Percentiles rank a stretch among this genome's conserved stretches.
Evolutionary conservation across 2,888 invertebrate species (phyloP).

Genomic region (Zhuqinia jingwanae): DNA sequence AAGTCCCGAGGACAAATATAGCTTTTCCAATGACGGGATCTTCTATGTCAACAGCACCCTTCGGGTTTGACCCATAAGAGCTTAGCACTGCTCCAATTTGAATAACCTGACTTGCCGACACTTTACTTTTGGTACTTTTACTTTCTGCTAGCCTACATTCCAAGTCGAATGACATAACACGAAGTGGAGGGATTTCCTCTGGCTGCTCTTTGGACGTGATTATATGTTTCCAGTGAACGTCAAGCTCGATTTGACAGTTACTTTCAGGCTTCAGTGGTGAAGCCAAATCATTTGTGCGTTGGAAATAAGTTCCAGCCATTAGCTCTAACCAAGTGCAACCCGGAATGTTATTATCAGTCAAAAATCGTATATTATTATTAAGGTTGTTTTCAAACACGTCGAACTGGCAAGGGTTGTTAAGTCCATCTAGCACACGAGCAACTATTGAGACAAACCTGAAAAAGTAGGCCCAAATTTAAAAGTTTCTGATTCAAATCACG

Average conservation of each 20-base stretch:
- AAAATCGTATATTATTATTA: slow-evolving; percentile 73
- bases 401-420: slow-evolving; percentile 82
- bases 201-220: background rate
- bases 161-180: slow-evolving; percentile 76
- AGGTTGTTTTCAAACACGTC: slow-evolving; percentile 69
- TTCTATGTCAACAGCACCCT: too few relatives aligned
- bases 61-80: slow-evolving; percentile 40
- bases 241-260: slow-evolving; percentile 74
- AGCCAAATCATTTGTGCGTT: background rate
- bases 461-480: too few relatives aligned
- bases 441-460: too few relatives aligned
- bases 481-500: too few relatives aligned
- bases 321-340: slow-evolving; percentile 74
- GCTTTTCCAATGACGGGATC: slow-evolving; percentile 61
- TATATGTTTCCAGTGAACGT: slow-evolving; percentile 63
- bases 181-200: slow-evolving; percentile 59
- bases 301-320: slow-evolving; percentile 46
- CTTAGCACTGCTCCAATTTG: slow-evolving; percentile 72
- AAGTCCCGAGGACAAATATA: slow-evolving; percentile 69
- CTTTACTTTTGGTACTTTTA: slow-evolving; percentile 49
- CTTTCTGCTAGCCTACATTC: slow-evolving; percentile 59
- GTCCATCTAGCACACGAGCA: too few relatives aligned
- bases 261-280: slow-evolving; percentile 47
- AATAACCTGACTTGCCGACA: slow-evolving; percentile 63
- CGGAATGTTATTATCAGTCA: slow-evolving; percentile 71